Evolutionary conservation across 2,113 vertebrate species (phyloP), one percentile per base, ranked within the genome.

Genomic region (Typhlomys cinereus): DNA sequence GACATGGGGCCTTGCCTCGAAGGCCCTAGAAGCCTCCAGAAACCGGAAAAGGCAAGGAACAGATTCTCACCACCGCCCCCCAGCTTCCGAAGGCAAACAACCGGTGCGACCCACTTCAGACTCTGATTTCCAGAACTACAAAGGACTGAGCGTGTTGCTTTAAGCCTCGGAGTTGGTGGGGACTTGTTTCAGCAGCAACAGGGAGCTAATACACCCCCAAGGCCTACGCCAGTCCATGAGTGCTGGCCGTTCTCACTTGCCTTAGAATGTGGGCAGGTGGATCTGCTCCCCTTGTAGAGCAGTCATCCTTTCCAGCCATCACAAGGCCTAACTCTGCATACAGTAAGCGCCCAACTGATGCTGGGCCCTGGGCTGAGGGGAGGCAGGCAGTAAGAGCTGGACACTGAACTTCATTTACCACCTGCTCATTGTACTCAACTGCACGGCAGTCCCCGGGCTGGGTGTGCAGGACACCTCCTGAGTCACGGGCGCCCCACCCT

Each of bases 401-500:
- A 6, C 15, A 39, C 12, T 57, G 85, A 70, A 18, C 73, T 74
- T 89, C 52, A 36, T 23, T 85, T 84, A 80, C 67, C 62, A 80
- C 46, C 27, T 79, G 50, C 23, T 79, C 64, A 79, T 20, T 3
- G 7, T 23, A 1, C 21, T 50, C 89, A 36, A n/a, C 1, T 69
- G 74, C 20, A 70, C 2, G n/a, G 73, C 88, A 4, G 62, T 74
- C 76, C 20, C 50, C 3, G 73, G 69, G 92, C 90, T 50, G 82
- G 90, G 82, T 20, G 21, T 87, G 70, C 44, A 27, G 92, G 93
- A 76, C 4, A 36, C 50, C 14, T 12, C 12, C 74, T 97, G 96
- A 96, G 88, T 97, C 96, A 97, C 59, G 88, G 20, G 0, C 76
- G 92, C 90, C 95, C 95, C 39, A 90, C 96, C 95, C 83, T 89